Conservation (phyloP, 2,888 invertebrate genomes). For the Thereva nobilitata region DNA sequence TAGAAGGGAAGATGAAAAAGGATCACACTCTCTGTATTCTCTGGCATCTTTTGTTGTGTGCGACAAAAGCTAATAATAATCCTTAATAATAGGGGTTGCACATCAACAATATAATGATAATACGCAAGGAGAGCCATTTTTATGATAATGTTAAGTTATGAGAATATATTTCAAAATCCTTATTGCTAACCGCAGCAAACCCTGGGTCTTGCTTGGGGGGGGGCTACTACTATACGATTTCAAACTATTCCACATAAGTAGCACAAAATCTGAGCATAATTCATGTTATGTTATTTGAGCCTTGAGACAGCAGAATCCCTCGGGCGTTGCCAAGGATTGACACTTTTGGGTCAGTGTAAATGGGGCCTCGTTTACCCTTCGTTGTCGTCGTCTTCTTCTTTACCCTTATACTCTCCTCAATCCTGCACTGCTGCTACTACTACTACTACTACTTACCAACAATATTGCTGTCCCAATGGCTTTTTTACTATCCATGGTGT, state of each 20-base stretch:
- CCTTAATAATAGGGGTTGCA: conserved; percentile 11
- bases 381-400: no score
- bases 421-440: no score
- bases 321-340: conserved; percentile 3
- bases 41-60: conserved; percentile 4
- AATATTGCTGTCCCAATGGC: conserved; percentile 49
- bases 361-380: conserved; percentile 16
- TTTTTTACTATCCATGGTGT: conserved; percentile 50
- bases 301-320: conserved; percentile 9
- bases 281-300: conserved; percentile 19
- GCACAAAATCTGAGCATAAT: conserved; percentile 18
- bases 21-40: conserved; percentile 13
- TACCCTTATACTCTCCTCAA: no score
- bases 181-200: not conserved
- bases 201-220: not conserved
- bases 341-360: conserved; percentile 34
- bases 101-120: conserved; percentile 16
- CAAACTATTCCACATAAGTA: not conserved
- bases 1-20: conserved; percentile 18
- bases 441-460: conserved; percentile 48
- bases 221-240: conserved; percentile 6
- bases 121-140: conserved; percentile 17
- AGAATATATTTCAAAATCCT: not conserved
- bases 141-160: conserved; percentile 7
- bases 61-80: conserved; percentile 20